Evolutionary conservation across 64 coral and sea anemone genomes (phyloP).

Genomic region (Dendrophyllia cribrosa): DNA sequence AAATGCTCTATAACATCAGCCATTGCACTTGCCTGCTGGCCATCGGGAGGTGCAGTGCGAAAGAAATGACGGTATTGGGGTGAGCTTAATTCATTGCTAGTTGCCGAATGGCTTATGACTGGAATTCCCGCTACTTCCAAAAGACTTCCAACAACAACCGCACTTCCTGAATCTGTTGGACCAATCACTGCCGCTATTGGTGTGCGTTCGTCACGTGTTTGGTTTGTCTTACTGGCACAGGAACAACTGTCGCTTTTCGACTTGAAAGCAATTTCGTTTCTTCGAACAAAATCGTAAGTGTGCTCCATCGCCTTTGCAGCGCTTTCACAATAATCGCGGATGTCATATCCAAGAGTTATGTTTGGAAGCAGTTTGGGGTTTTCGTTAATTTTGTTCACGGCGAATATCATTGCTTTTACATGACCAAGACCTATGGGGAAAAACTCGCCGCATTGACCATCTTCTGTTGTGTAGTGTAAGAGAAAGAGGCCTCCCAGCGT

Average conservation of each 20-base stretch:
- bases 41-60: slow-evolving; percentile 57
- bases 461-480: slow-evolving; percentile 39
- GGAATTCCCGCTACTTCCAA: slow-evolving; percentile 41
- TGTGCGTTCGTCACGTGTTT: neutral
- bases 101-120: slow-evolving; percentile 42
- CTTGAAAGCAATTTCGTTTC: neutral
- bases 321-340: slow-evolving; percentile 53
- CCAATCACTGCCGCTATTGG: slow-evolving; percentile 57
- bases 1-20: slow-evolving; percentile 68
- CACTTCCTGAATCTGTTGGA: slow-evolving; percentile 43
- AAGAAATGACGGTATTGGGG: slow-evolving; percentile 42
- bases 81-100: slow-evolving; percentile 66
- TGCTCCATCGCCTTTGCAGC: slow-evolving; percentile 32
- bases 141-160: slow-evolving; percentile 8
- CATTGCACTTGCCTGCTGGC: slow-evolving; percentile 59
- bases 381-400: slow-evolving; percentile 64
- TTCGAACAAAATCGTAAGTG: slow-evolving; percentile 19
- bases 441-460: slow-evolving; percentile 39
- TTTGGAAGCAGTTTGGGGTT: slow-evolving; percentile 48
- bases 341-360: slow-evolving; percentile 50
- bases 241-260: neutral
- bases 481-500: slow-evolving; percentile 77
- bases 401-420: slow-evolving; percentile 77
- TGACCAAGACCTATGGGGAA: slow-evolving; percentile 62
- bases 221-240: neutral